These are phyloP conservation scores for Heliconius ismenius DNA, from an alignment of 2,888 invertebrate species.

Conservation along the genomic window DNA sequence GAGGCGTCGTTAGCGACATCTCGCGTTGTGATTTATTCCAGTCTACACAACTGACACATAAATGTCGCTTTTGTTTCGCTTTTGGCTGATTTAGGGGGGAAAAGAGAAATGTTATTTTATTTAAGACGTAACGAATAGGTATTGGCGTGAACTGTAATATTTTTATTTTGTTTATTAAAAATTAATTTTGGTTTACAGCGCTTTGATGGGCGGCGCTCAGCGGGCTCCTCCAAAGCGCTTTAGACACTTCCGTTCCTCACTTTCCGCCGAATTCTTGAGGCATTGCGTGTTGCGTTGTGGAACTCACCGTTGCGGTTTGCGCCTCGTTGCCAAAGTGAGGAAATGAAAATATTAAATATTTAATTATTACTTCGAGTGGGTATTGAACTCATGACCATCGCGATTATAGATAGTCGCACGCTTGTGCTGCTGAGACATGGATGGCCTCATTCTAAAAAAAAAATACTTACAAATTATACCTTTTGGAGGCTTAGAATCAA, in stretches of 20 bases:
- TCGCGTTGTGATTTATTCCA: conserved; percentile 69
- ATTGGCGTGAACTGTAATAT: background rate
- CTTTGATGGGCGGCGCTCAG: too few species aligned
- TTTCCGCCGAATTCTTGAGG: background rate
- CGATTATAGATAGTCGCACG: background rate
- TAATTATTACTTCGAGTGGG: background rate
- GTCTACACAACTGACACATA: conserved; percentile 75
- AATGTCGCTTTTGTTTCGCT: conserved; percentile 79
- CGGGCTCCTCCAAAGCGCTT: background rate
- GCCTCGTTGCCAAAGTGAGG: background rate
- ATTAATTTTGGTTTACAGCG: background rate
- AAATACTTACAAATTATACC: too few species aligned
- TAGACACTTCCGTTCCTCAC: background rate
- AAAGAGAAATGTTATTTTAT: conserved; percentile 19
- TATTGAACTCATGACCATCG: background rate
- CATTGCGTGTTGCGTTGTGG: background rate
- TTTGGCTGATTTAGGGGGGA: conserved; percentile 56
- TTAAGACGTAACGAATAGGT: conserved; percentile 1
- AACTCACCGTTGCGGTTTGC: background rate
- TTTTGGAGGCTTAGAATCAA: too few species aligned
- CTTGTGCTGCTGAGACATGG: background rate
- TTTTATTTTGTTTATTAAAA: background rate
- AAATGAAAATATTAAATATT: background rate
- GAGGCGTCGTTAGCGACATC: too few species aligned
- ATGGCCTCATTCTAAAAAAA: background rate